Evolutionary conservation across 2,888 invertebrate genomes (phyloP), one percentile per base, ranked within the genome.

Genomic region (Serripes groenlandicus): DNA sequence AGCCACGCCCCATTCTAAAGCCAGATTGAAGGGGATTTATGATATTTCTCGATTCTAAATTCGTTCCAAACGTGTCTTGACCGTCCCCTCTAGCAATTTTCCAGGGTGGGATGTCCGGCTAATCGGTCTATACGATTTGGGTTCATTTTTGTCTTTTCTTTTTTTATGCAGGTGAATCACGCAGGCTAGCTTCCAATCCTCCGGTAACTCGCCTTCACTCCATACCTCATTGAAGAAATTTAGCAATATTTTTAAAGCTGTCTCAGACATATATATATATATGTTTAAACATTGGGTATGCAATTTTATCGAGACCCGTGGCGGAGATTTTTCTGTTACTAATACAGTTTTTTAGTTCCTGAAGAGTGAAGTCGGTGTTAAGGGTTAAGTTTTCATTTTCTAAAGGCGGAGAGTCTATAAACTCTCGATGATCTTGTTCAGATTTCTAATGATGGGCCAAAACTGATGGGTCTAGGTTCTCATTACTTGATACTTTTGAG

Each of bases 41-140:
- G 7, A 35, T 66, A n/a, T 75, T 75, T 32, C 68, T 75, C 18
- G 62, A 62, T 42, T 74, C 73, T 49, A 74, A 23, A 28, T 32
- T 42, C 52, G 52, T 28, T 64, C 73, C 3, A 74, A 30, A 37
- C 73, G 37, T 1, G 49, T 52, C 52, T 74, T 74, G 11, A 74
- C 64, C 62, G 64, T 74, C n/a, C 62, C 42, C 30, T 74, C 62
- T 11, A 74, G 37, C 23, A 64, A 64, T 74, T 78, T 78, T 23
- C 68, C 73, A 37, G 73, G 56, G 28, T 73, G 73, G 5, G 78
- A 78, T 23, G 78, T 73, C 18, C 73, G 78, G 52, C 73, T 73
- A 11, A 74, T 73, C 0, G 69, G 73, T 49, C 78, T 66, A 28
- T 78, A 69, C 4, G 68, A 78, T 49, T 73, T 73, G 56, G 68